Evolutionary conservation across 2,888 invertebrate species (phyloP), one percentile per base, ranked within the genome.

Genomic region (Ramazzottius varieornatus): DNA sequence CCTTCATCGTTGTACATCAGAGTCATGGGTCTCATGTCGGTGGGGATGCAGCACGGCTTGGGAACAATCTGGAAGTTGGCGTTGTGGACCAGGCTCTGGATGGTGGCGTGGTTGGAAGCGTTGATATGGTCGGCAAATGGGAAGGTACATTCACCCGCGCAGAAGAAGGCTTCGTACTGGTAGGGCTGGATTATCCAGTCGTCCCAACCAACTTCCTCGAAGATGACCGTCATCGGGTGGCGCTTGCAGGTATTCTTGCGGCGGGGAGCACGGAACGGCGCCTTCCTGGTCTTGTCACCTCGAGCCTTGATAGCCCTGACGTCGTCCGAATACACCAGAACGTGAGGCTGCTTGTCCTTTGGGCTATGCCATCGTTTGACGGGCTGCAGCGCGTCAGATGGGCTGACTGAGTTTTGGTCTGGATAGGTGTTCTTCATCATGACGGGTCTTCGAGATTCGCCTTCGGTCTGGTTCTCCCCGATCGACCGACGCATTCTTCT

Each of bases 151-250:
- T 88, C 88, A 33, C 96, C 96, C 73, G 86, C 84, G 78, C 96
- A 98, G 78, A 88, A 93, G 78, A 83, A 93, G 13, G 96, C 96
- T 75, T 93, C 88, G 79, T 93, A 94, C 67, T 92, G 92, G 33
- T 86, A 85, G 33, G 93, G 93, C 64, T 93, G 93, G 64, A 94
- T 89, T 73, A 94, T 93, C 96, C 96, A 98, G 78, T 94, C 91
- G 75, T 87, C 86, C 96, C 96, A 98, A 65, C 93, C 93, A 34
- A 98, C 91, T 74, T 92, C 90, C 64, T 82, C 83, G 77, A 98
- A 98, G 78, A 94, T 91, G 64, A 98, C 93, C 78, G 88, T 91
- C 73, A 98, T 82, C 65, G 85, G 83, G 72, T 88, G 85, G 71
- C 91, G 82, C 70, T 86, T 84, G 78, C 98, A 98, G 68, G 70